Evolutionary conservation across 2,797 vertebrate genomes (phyloP), one percentile per base, ranked within the genome.

Genomic region (Hemitrygon akajei): DNA sequence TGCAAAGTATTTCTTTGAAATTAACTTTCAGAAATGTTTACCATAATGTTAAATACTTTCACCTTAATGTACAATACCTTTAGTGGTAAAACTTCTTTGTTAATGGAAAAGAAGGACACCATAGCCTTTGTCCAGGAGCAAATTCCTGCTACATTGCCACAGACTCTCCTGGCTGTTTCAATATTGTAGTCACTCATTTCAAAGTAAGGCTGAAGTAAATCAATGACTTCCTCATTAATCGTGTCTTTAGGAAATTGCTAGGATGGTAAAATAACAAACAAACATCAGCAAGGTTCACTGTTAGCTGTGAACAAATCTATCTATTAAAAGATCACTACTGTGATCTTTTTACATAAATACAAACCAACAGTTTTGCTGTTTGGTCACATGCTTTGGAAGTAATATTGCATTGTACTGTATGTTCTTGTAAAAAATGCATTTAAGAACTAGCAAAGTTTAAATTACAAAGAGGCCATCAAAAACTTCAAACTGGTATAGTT

Each of bases 101-200:
- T 99, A 95, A 99, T 98, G 89, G 98, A 97, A 95, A 98, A 99
- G 96, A 99, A 99, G 6, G 98, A 95, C 3, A 98, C 98, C 99
- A 99, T 99, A 69, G 98, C 98, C 97, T 98, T 98, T 9, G 99
- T 99, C 99, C 99, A 99, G 12, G 98, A 98, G 94, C 98, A 98
- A 93, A 99, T 98, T 47, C 99, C 99, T 0, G 98, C 98, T 94
- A 99, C 98, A 58, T 99, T 99, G 37, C 99, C 98, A 94, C 99
- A 99, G 1, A 99, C 98, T 7, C 98, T 97, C 94, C 97, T 98
- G 37, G 99, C 99, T 47, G 98, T 99, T 95, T 99, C 99, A 9
- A 98, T 98, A 95, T 99, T 99, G 95, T 99, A 99, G 96, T 99
- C 98, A 0, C 94, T 93, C 98, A 99, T 98, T 94, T 98, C 97